phyloP scores from a whole-genome alignment of 37 sponge, comb jelly and placozoan species.

The Haliclona indistincta region DNA sequence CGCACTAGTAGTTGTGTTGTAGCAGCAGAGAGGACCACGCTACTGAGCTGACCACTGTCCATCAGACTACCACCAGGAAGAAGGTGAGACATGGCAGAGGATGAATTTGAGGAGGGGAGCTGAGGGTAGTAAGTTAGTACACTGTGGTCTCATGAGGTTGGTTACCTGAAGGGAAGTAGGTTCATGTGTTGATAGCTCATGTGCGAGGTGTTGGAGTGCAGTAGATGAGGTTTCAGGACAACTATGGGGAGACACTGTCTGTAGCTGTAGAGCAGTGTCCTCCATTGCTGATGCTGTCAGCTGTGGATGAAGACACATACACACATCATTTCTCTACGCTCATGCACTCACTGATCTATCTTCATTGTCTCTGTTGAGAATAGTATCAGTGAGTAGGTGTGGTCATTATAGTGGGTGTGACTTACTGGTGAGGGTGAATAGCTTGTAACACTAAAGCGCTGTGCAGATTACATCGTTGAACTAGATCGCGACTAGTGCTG shows the following conservation, averaged over 20 bases:
- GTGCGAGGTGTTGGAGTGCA: too few species aligned
- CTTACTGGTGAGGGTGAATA: neutral
- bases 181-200: too few species aligned
- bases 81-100: constrained; percentile 43
- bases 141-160: too few species aligned
- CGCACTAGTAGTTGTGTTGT: constrained; percentile 26
- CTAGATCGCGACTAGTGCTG: constrained; percentile 9
- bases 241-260: too few species aligned
- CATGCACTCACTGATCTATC: neutral
- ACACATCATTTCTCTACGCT: too few species aligned
- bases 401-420: neutral
- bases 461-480: constrained; percentile 78
- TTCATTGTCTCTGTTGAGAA: neutral
- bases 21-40: too few species aligned
- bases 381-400: neutral
- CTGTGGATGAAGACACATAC: too few species aligned
- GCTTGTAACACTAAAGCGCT: constrained; percentile 74
- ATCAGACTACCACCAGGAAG: constrained; percentile 52
- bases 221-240: too few species aligned
- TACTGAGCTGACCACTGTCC: neutral
- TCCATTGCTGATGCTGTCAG: too few species aligned
- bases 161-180: too few species aligned
- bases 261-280: too few species aligned
- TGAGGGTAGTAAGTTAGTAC: neutral
- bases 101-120: neutral